Evolutionary conservation across 2,888 invertebrate genomes (phyloP), one percentile per base, ranked within the genome.

Genomic region (Ashinkailepas kermadecensis): DNA sequence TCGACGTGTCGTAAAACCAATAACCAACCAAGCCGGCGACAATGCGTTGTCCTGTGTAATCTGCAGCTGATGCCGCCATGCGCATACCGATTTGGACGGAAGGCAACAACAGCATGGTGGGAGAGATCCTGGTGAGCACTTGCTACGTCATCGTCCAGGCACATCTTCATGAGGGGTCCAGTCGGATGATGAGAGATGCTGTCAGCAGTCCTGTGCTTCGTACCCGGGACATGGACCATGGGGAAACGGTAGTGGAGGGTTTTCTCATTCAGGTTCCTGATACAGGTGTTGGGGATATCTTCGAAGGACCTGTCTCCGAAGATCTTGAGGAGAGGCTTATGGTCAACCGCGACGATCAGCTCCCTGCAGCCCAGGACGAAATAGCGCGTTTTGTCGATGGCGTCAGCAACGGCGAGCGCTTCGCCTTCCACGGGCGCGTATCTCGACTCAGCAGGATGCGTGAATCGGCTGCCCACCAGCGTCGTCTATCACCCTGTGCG

Each of bases 401-500:
- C 81, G 21, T 81, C 54, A 7, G 64, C 39, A 11, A 81, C 56
- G 8, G 81, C 67, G 12, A 54, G 54, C 15, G 70, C 57, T 4
- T 81, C 70, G 7, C 70, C 81, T 12, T 70, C 65, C 15, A 65
- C 23, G 21, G 65, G 81, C 23, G 56, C 65, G 25, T 67, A 70
- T 10, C 70, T 54, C 7, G 57, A n/a, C 58, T 70, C 58, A 2
- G 58, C 67, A 12, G 58, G 57, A 21, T 54, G 23, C 10, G 64
- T 64, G 57, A 81, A 70, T 15, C 65, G 54, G 64, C 81, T 56
- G 25, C 81, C 81, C 12, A 81, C 23, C 4, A 70, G 70, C 10
- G 81, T 81, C 12, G 18, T 39, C 62, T 25, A 18, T 56, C 70
- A 81, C n/a, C 64, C 81, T 6, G 11, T 10, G 54, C 25, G n/a